A percentile compares a stretch with the other conserved stretches of the same genome.
Evolutionary conservation across 2,797 vertebrate species (phyloP).

Genomic region (Gambelia wislizenii): DNA sequence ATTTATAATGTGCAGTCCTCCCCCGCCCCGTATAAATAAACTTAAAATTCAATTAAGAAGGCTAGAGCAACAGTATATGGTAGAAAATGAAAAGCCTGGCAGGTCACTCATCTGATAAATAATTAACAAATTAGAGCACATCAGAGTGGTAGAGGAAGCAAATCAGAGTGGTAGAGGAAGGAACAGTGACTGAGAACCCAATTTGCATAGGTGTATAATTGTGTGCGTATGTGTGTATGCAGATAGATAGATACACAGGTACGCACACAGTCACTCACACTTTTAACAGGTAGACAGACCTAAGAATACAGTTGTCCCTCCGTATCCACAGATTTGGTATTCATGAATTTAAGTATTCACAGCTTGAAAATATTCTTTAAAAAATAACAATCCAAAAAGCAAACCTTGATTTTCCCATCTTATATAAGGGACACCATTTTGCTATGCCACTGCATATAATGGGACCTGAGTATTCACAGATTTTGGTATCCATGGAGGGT

Average conservation of each 20-base stretch:
- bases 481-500: too few species aligned
- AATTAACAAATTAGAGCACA: too few species aligned
- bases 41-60: slow-evolving; percentile 52
- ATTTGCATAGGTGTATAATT: neutral
- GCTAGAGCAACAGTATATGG: slow-evolving; percentile 2
- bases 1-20: slow-evolving; percentile 52
- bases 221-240: neutral
- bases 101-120: neutral
- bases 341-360: too few species aligned
- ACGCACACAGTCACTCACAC: neutral
- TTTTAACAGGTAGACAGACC: neutral
- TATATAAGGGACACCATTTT: too few species aligned
- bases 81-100: slow-evolving; percentile 32
- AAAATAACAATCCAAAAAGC: too few species aligned
- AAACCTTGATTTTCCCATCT: too few species aligned
- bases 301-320: too few species aligned
- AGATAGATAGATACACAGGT: neutral
- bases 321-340: too few species aligned
- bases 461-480: too few species aligned
- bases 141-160: neutral
- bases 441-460: too few species aligned
- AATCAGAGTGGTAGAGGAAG: neutral
- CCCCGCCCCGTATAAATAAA: slow-evolving; percentile 59
- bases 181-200: neutral
- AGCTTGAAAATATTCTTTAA: too few species aligned